Evolutionary conservation across 2,888 invertebrate species (phyloP).

Genomic region (Anoplius nigerrimus): DNA sequence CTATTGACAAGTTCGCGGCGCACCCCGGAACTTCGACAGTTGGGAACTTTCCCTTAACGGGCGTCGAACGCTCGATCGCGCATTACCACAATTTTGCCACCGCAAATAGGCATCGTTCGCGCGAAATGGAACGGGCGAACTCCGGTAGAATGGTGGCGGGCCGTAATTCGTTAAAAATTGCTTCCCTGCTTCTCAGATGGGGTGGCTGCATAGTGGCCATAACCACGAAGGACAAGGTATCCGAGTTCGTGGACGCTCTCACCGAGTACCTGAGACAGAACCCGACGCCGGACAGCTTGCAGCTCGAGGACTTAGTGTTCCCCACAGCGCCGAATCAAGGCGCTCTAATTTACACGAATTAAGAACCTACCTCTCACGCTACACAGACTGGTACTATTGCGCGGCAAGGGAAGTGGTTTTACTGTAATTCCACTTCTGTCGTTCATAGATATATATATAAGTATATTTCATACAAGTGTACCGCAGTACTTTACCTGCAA

Average conservation of each 20-base stretch:
- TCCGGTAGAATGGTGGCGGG: background rate
- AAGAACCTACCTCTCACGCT: too few relatives aligned
- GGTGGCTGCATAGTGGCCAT: slow-evolving; percentile 97
- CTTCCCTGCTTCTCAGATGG: slow-evolving; percentile 81
- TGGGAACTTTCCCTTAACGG: slow-evolving; percentile 11
- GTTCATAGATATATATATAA: too few relatives aligned
- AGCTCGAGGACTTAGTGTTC: slow-evolving; percentile 81
- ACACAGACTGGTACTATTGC: background rate
- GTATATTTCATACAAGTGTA: too few relatives aligned
- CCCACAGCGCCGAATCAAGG: slow-evolving; percentile 84
- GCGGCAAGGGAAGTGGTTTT: too few relatives aligned
- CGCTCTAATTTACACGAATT: slow-evolving; percentile 77
- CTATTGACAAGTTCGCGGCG: slow-evolving; percentile 21
- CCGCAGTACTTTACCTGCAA: too few relatives aligned
- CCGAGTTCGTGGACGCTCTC: slow-evolving; percentile 82
- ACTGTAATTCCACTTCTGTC: too few relatives aligned
- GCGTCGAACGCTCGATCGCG: background rate
- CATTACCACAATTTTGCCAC: slow-evolving; percentile 2
- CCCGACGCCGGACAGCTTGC: slow-evolving; percentile 59
- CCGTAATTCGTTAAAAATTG: background rate
- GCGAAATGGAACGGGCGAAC: background rate
- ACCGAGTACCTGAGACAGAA: slow-evolving; percentile 80
- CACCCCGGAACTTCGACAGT: slow-evolving; percentile 12
- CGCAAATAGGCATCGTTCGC: background rate
- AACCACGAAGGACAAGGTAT: slow-evolving; percentile 81